Percentiles rank a stretch among this genome's conserved stretches.
Evolutionary conservation across 1,140 invertebrate species (phyloP).

Genomic region (Gyrodactylus salaris): DNA sequence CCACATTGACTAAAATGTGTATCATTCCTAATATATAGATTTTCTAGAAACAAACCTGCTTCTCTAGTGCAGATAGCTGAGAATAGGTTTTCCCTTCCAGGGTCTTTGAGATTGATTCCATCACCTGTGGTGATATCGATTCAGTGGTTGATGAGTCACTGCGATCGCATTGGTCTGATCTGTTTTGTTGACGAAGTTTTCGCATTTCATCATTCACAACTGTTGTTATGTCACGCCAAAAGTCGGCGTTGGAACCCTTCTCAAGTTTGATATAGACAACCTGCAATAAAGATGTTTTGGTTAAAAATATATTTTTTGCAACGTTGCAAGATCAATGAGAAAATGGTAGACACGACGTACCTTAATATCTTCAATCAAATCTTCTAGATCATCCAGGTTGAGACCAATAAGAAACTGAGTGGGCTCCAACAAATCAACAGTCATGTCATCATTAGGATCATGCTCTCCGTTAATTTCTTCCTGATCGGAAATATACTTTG

Average conservation of each 20-base stretch:
- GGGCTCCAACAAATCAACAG: constrained; percentile 73
- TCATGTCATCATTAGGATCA: constrained; percentile 25
- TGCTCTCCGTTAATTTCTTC: constrained; percentile 29
- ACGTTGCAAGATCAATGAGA: too few relatives aligned
- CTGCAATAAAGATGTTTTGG: neutral
- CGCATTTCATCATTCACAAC: constrained; percentile 74
- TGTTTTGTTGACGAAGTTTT: constrained; percentile 37
- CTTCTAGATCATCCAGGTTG: constrained; percentile 63
- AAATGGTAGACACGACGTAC: too few relatives aligned
- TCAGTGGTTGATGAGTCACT: constrained; percentile 9
- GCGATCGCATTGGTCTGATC: neutral
- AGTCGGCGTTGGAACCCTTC: constrained; percentile 47
- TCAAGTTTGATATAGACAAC: constrained; percentile 22
- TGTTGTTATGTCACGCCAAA: constrained; percentile 82
- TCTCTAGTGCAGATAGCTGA: constrained; percentile 44
- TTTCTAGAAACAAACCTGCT: constrained; percentile 29
- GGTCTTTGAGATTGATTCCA: constrained; percentile 43
- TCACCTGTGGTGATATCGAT: neutral
- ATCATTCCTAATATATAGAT: neutral
- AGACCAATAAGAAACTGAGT: constrained; percentile 26
- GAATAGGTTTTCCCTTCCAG: constrained; percentile 68
- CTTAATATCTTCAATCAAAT: constrained; percentile 79
- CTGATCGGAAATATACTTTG: constrained; percentile 65
- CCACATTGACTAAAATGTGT: too few relatives aligned
- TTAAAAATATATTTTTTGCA: too few relatives aligned